Evolutionary conservation across 2,113 vertebrate genomes (phyloP), one percentile per base, ranked within the genome.

Genomic region (Gobius niger): DNA sequence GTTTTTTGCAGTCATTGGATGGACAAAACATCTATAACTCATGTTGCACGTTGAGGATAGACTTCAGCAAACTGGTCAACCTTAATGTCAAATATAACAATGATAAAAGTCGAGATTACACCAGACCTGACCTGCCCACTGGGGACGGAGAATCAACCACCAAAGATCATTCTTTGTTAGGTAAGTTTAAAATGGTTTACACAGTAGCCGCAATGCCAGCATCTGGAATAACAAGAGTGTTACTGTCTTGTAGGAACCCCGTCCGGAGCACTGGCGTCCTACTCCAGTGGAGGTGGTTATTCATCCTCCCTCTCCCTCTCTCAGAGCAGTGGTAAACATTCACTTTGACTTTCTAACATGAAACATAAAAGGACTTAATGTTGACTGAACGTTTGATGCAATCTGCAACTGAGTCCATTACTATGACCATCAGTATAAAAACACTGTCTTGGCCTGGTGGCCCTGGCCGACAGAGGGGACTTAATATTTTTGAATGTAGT

Each of bases 41-140:
- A 63, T 99, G 97, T 91, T 99, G 97, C 87, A 99, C 97, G 8
- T 92, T 99, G 73, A 94, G 97, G 81, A 98, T 99, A 87, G 97
- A 98, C 92, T 99, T 98, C 94, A 98, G 97, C 85, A 99, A 99
- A 91, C 90, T 99, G 92, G 96, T 99, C 89, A 98, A 96, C 90
- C 94, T 99, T 85, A 99, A 99, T 67, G 97, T 99, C 61, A 99
- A 99, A 84, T 99, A 99, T 93, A 99, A 99, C 93, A 99, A 99
- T 0, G 97, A 99, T 85, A 99, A 99, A 91, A 99, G 97, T 87
- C 94, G 97, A 66, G 97, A 99, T 89, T 99, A 99, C 85, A 99
- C 97, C 69, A 92, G 97, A 88, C 97, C 97, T 15, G 97, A 99
- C 86, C 95, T 99, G 76, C 97, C 97, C 0, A 95, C 96, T 60